Conservation (phyloP, 2,888 invertebrate genomes). For the Agrotis ipsilon region DNA sequence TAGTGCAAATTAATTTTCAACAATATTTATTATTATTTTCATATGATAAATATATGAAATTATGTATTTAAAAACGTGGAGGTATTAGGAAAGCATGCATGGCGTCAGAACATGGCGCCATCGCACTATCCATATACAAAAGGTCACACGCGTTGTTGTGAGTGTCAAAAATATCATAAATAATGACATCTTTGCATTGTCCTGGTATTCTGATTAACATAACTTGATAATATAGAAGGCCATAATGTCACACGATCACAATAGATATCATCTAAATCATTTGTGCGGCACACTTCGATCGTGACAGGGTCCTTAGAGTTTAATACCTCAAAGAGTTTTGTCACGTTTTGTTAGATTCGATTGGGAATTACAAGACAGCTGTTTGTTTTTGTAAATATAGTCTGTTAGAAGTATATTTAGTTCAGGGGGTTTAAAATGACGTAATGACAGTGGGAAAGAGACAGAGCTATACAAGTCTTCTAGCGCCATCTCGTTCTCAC, state of each 20-base stretch:
- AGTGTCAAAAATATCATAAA: background rate
- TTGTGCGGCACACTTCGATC: slow-evolving; percentile 15
- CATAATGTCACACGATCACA: slow-evolving; percentile 33
- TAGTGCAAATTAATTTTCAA: no score
- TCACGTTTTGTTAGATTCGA: slow-evolving; percentile 33
- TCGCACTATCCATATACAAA: background rate
- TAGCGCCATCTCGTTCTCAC: no score
- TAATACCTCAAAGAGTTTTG: slow-evolving; percentile 41
- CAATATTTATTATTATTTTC: no score
- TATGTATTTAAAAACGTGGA: no score
- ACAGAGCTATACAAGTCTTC: no score
- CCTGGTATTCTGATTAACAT: slow-evolving; percentile 11
- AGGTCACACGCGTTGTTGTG: background rate
- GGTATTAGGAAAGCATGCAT: no score
- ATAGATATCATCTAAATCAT: slow-evolving; percentile 56
- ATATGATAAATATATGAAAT: no score
- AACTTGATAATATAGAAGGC: slow-evolving; percentile 5
- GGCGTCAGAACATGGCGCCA: no score
- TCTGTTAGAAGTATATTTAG: background rate
- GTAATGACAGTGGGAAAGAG: no score
- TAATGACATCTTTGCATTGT: background rate
- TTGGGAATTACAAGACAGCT: slow-evolving; percentile 25
- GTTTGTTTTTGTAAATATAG: slow-evolving; percentile 30
- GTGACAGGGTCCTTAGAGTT: slow-evolving; percentile 48
- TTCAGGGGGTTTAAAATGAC: no score